Evolutionary conservation across 2,888 invertebrate species (phyloP).

Genomic region (Dinocampus coccinellae): DNA sequence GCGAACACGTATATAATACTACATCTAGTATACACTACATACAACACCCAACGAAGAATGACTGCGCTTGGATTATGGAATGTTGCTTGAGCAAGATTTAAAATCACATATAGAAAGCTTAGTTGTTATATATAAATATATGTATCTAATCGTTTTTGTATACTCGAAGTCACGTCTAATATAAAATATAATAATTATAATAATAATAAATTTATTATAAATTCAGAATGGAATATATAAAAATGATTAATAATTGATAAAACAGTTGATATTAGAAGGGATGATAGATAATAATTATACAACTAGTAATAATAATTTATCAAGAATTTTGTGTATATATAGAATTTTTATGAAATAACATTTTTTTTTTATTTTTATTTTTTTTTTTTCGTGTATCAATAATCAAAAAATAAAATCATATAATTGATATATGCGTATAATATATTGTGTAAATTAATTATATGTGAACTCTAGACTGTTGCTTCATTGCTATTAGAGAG

Average conservation of each 20-base stretch:
- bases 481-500: conserved; percentile 15
- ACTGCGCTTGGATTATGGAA: conserved; percentile 16
- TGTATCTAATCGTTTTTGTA: neutral
- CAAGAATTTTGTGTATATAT: neutral
- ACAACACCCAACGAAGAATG: conserved; percentile 11
- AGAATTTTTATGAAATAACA: too few relatives aligned
- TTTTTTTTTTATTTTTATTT: too few relatives aligned
- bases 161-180: neutral
- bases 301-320: neutral
- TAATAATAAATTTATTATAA: neutral
- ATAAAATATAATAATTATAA: neutral
- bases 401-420: too few relatives aligned
- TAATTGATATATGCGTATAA: too few relatives aligned
- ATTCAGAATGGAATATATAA: neutral
- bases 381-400: too few relatives aligned
- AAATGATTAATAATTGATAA: neutral
- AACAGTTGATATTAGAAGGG: neutral
- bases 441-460: too few relatives aligned
- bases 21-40: neutral
- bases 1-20: conserved; percentile 10
- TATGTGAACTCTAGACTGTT: conserved; percentile 16
- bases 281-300: neutral
- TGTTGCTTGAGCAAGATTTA: conserved; percentile 21
- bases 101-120: conserved; percentile 10
- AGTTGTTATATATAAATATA: neutral